Base-by-base conservation (phyloP, 2,113 vertebrate species). In the Callopanchax toddi region DNA sequence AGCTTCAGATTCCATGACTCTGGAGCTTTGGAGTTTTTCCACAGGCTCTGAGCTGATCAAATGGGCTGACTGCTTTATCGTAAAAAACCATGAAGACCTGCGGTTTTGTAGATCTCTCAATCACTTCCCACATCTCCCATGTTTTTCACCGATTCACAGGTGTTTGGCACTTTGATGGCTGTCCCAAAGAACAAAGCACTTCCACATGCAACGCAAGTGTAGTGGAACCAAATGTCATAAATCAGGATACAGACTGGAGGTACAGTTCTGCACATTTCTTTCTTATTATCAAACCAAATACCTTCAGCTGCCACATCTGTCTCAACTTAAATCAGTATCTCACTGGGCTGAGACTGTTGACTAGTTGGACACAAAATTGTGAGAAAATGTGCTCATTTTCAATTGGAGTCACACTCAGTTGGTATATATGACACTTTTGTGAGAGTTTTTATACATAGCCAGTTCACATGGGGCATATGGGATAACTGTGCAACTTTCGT, bases 1-100 rank as follows among this genome's bases (percentile, higher is more conserved):
- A 26, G 71, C 64, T 66, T 70, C 74, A 49, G 39, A 74, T 44
- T 53, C 40, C 20, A 45, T 56, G 76, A 77, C 52, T 77, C 42
- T n/a, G n/a, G 46, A 67, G 68, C 20, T 46, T 61, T 59, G 12
- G 32, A 63, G 48, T 52, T 22, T 13, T 49, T 72, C 43, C 46
- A 13, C 15, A 16, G 63, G 59, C 52, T 73, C 68, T 46, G 70
- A 66, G 57, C 23, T 71, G 10, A 53, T 69, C 60, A 76, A 66
- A 63, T 50, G 49, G 48, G 70, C 64, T 37, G 17, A 42, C 36
- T 7, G 49, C 45, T 78, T 78, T 73, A 74, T 76, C 59, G 56
- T 44, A 72, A 78, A 84, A 59, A 43, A 48, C 62, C 71, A 65
- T 42, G 32, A 53, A 53, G 32, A 16, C 52, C 13, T 6, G 29